phyloP scores from a whole-genome alignment of 2,888 invertebrate species.

The Eupelmus urozonus region DNA sequence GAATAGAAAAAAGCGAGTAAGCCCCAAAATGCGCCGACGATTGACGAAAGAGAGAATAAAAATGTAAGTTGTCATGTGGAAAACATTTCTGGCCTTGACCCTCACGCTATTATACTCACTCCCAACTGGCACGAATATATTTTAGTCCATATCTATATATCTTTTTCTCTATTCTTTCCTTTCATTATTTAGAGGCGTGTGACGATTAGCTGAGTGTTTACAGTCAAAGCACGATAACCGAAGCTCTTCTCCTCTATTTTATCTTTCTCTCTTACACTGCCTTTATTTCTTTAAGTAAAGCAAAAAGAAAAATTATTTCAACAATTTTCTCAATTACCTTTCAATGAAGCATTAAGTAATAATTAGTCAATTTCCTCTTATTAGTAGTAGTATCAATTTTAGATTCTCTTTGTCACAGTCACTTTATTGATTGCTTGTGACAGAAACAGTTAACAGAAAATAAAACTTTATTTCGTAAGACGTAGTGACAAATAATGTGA shows the following conservation, averaged over 20 bases:
- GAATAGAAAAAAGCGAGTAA: conserved; percentile 58
- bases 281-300: not conserved
- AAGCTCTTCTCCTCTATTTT: conserved; percentile 5
- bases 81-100: conserved; percentile 70
- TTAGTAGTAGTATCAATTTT: not conserved
- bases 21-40: conserved; percentile 66
- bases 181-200: conserved; percentile 49
- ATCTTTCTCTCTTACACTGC: not conserved
- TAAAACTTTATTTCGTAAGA: conserved; percentile 2
- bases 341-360: not conserved
- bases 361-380: not conserved
- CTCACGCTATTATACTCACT: conserved; percentile 74
- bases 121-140: conserved; percentile 80
- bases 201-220: conserved; percentile 47
- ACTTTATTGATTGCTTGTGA: conserved; percentile 10
- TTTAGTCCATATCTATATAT: conserved; percentile 45
- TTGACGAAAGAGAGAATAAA: conserved; percentile 73
- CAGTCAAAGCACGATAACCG: conserved; percentile 52
- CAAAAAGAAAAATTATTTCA: not conserved
- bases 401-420: not conserved
- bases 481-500: not conserved
- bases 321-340: not conserved
- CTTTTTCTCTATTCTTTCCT: conserved; percentile 68
- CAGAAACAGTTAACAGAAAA: not conserved
- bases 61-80: conserved; percentile 75